Evolutionary conservation across 2,113 vertebrate genomes (phyloP), one percentile per base, ranked within the genome.

Genomic region (Siphamia tubifer): DNA sequence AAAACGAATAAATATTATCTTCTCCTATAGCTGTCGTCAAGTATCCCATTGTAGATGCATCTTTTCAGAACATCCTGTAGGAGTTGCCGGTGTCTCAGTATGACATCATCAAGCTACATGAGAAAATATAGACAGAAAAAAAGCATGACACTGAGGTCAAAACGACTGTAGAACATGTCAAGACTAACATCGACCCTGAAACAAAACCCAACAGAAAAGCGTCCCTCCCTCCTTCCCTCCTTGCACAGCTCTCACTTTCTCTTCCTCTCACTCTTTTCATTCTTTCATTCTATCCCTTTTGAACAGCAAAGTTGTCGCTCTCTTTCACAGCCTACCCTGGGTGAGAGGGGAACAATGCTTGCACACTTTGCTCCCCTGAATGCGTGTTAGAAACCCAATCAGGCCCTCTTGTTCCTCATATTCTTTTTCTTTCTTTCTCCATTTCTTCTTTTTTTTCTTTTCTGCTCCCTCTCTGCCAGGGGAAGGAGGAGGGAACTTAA

Each of bases 331-430:
- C 53, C 67, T 65, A 49, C 61, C 65, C 52, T 72, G 67, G 57
- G 65, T 62, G 54, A 69, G 65, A 71, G 61, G 57, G 48, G 81
- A 90, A 90, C 87, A 88, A 91, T 87, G 79, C 38, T 25, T 74
- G 74, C 79, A 90, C 90, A 87, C 85, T 90, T 86, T 87, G 69
- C 71, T 80, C 23, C 68, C 69, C 57, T 90, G 86, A 91, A 91
- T 87, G 83, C 76, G 68, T 79, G 84, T 86, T 82, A 84, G 87
- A 90, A 90, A 91, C 88, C 85, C 84, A 90, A 89, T 91, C 85
- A 87, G 86, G 65, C 80, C 72, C 73, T 74, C 75, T 80, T 77
- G 69, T 73, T 87, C 53, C 65, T 74, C 45, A 54, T 83, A 74
- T 84, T 86, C 81, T 72, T 76, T 70, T 54, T 65, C 66, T 60